These are phyloP conservation scores for Phymatocera aterrima DNA, from an alignment of 2,888 invertebrate genomes.

Conservation along the genomic window DNA sequence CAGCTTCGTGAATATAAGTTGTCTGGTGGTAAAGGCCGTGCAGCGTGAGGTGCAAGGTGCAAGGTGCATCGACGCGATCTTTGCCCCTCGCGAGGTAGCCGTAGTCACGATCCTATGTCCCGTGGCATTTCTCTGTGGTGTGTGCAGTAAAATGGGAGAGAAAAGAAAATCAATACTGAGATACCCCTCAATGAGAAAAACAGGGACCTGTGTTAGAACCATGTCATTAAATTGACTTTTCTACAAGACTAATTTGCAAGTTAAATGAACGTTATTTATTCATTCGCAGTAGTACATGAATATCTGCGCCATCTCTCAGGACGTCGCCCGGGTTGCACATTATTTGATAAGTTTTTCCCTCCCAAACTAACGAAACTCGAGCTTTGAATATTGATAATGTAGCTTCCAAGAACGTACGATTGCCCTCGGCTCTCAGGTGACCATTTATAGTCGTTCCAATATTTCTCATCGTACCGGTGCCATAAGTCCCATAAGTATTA, in stretches of 20 bases:
- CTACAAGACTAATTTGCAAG: neutral
- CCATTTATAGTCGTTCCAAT: neutral
- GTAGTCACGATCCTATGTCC: conserved; percentile 25
- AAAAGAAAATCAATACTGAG: neutral
- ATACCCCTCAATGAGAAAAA: neutral
- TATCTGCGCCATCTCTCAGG: neutral
- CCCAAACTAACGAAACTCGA: neutral
- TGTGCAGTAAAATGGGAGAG: neutral
- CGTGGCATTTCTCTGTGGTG: conserved; percentile 9
- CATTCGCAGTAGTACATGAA: neutral
- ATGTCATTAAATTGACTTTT: neutral
- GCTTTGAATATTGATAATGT: conserved; percentile 11
- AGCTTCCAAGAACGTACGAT: conserved; percentile 11
- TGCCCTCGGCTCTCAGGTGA: neutral
- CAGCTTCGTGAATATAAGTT: neutral
- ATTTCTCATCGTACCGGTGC: neutral
- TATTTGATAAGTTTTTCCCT: neutral
- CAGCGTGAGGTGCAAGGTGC: conserved; percentile 24
- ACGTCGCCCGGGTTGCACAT: neutral
- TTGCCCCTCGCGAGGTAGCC: conserved; percentile 20
- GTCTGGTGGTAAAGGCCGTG: neutral
- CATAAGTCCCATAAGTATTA: neutral
- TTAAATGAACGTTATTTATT: neutral
- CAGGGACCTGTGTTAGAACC: neutral
- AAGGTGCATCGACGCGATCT: conserved; percentile 28